These are phyloP conservation scores for Melanaphis sacchari DNA, from an alignment of 1,140 invertebrate genomes.

Conservation along the genomic window DNA sequence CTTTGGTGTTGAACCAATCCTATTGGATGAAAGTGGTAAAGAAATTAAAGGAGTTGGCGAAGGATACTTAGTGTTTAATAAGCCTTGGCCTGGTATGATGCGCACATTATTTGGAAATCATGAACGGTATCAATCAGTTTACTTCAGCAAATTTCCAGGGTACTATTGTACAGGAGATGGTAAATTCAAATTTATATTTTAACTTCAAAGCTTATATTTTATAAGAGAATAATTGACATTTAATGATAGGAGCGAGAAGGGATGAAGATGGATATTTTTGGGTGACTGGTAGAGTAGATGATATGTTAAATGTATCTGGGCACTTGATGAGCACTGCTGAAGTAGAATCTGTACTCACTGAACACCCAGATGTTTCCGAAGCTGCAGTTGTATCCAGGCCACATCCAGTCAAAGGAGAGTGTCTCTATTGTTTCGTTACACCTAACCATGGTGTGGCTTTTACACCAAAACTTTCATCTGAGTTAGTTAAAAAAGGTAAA, in stretches of 20 bases:
- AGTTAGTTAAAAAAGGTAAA: slow-evolving; percentile 78
- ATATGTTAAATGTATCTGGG: slow-evolving; percentile 97
- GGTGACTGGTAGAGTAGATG: slow-evolving; percentile 96
- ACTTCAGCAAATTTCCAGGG: slow-evolving; percentile 94
- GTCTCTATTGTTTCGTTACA: slow-evolving; percentile 95
- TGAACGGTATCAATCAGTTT: slow-evolving; percentile 90
- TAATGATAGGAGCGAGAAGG: slow-evolving; percentile 77
- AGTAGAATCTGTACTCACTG: slow-evolving; percentile 89
- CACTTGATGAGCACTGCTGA: slow-evolving; percentile 97
- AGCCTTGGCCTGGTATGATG: slow-evolving; percentile 98
- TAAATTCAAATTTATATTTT: slow-evolving; percentile 64
- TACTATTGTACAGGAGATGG: slow-evolving; percentile 98
- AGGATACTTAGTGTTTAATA: slow-evolving; percentile 91
- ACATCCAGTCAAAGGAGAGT: slow-evolving; percentile 94
- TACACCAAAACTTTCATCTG: slow-evolving; percentile 73
- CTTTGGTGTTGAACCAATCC: slow-evolving; percentile 89
- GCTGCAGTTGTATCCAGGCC: slow-evolving; percentile 94
- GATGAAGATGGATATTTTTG: slow-evolving; percentile 95
- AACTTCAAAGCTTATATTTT: not conserved
- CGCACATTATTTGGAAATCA: slow-evolving; percentile 91
- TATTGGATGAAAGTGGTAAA: slow-evolving; percentile 88
- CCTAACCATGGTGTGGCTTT: slow-evolving; percentile 79
- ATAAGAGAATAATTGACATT: slow-evolving; percentile 12
- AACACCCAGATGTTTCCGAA: slow-evolving; percentile 84
- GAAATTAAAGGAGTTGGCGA: slow-evolving; percentile 88